Conservation (phyloP, 1,140 invertebrate species). For the Matsumurasca onukii region DNA sequence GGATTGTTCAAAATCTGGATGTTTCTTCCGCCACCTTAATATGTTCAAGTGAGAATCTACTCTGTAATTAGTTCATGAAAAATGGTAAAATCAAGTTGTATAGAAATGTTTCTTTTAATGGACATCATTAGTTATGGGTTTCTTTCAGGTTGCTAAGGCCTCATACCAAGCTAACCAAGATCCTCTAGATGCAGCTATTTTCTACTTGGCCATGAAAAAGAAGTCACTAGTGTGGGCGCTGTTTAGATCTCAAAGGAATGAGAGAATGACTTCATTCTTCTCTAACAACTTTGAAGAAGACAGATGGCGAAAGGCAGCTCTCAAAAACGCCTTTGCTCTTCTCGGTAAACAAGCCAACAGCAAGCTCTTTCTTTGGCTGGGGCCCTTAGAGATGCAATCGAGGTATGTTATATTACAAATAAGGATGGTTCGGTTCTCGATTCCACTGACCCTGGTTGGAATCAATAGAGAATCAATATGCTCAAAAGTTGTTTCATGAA, state of each 20-base stretch:
- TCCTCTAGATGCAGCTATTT: conserved; percentile 96
- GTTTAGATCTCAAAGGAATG: conserved; percentile 85
- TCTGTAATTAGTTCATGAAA: too few relatives aligned
- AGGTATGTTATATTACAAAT: conserved; percentile 60
- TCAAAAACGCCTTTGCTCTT: conserved; percentile 97
- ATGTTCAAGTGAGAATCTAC: too few relatives aligned
- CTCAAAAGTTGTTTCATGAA: too few relatives aligned
- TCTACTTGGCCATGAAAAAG: conserved; percentile 98
- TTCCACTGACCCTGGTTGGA: too few relatives aligned
- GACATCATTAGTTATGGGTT: too few relatives aligned
- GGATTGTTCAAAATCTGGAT: too few relatives aligned
- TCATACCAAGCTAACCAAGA: conserved; percentile 89
- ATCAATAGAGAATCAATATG: too few relatives aligned
- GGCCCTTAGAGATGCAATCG: conserved; percentile 91
- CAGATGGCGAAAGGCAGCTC: conserved; percentile 92
- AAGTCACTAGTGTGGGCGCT: conserved; percentile 96
- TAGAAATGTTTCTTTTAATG: too few relatives aligned
- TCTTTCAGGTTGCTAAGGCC: conserved; percentile 77
- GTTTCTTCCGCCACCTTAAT: too few relatives aligned
- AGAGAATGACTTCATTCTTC: conserved; percentile 95
- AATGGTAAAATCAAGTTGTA: too few relatives aligned
- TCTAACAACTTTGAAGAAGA: conserved; percentile 92
- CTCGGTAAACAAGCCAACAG: conserved; percentile 94
- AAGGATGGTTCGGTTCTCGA: too few relatives aligned
- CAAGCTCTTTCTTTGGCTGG: conserved; percentile 96